Evolutionary conservation across 1,140 invertebrate species (phyloP).

Genomic region (Drosophila bipectinata): DNA sequence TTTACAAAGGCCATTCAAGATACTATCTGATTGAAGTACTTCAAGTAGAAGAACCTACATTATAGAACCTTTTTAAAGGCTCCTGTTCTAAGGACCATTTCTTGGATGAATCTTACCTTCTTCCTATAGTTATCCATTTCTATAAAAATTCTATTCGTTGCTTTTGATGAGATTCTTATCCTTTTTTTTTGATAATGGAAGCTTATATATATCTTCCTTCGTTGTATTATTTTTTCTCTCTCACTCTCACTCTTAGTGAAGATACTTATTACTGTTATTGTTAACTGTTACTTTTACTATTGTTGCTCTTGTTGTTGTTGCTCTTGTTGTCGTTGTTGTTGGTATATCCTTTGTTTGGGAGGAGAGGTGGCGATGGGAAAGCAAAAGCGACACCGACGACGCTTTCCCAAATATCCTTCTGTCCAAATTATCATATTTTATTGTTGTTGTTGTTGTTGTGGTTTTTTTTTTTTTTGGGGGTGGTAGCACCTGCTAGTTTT

Average conservation of each 20-base stretch:
- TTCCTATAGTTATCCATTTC: slow-evolving; percentile 83
- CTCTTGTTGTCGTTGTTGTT: slow-evolving; percentile 43
- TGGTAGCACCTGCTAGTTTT: slow-evolving; percentile 9
- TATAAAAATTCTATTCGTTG: slow-evolving; percentile 54
- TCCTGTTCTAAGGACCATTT: too few relatives aligned
- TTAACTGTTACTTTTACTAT: slow-evolving; percentile 20
- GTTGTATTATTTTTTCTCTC: slow-evolving; percentile 26
- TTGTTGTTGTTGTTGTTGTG: background rate
- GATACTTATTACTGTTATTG: slow-evolving; percentile 8
- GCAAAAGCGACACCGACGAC: slow-evolving; percentile 71
- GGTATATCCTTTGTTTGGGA: slow-evolving; percentile 72
- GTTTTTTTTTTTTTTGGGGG: background rate
- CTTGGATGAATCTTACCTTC: slow-evolving; percentile 61
- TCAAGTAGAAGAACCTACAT: too few relatives aligned
- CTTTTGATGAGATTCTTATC: slow-evolving; percentile 5
- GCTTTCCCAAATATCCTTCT: slow-evolving; percentile 44
- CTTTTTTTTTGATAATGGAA: slow-evolving; percentile 3
- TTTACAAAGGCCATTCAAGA: too few relatives aligned
- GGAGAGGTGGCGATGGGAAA: slow-evolving; percentile 65
- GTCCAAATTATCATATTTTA: slow-evolving; percentile 47
- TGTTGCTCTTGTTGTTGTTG: slow-evolving; percentile 12
- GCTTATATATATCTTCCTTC: slow-evolving; percentile 7
- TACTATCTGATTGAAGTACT: too few relatives aligned
- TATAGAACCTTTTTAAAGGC: too few relatives aligned
- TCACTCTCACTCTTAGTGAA: slow-evolving; percentile 16